phyloP scores from a whole-genome alignment of 1,140 invertebrate species.

The Elymnias hypermnestra region DNA sequence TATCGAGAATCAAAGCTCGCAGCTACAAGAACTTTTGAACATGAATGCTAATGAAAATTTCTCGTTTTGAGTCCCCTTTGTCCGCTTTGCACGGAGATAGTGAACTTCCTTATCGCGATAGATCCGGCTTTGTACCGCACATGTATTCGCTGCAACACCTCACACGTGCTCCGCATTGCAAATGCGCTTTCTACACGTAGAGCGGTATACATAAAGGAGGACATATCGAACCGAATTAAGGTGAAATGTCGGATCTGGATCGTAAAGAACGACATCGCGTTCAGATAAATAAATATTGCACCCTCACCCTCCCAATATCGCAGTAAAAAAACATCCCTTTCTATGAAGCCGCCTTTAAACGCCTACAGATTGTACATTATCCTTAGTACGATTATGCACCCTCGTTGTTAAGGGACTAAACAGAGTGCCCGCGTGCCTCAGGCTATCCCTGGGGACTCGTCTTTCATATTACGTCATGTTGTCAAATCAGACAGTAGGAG shows the following conservation, averaged over 20 bases:
- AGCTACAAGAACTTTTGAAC: constrained; percentile 62
- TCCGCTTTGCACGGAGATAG: constrained; percentile 48
- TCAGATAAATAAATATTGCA: constrained; percentile 74
- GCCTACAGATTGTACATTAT: constrained; percentile 76
- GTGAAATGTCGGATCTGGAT: constrained; percentile 49
- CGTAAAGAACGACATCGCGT: constrained; percentile 61
- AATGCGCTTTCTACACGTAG: constrained; percentile 41
- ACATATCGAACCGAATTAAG: constrained; percentile 55
- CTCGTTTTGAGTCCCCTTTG: constrained; percentile 63
- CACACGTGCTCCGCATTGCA: constrained; percentile 57
- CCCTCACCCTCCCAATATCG: constrained; percentile 71
- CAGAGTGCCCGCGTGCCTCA: constrained; percentile 58
- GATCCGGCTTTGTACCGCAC: constrained; percentile 49
- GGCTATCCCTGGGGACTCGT: constrained; percentile 57
- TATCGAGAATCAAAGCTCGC: constrained; percentile 69
- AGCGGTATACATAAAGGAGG: constrained; percentile 30
- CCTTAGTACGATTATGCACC: constrained; percentile 75
- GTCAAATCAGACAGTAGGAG: constrained; percentile 48
- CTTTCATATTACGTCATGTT: constrained; percentile 71
- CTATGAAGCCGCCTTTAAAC: constrained; percentile 72
- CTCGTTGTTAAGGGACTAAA: constrained; percentile 68
- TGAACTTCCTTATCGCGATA: constrained; percentile 58
- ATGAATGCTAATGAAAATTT: constrained; percentile 71
- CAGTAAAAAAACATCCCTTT: constrained; percentile 75
- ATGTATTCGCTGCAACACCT: constrained; percentile 41